Percentiles rank a stretch among this genome's conserved stretches.
Evolutionary conservation across 1,140 invertebrate genomes (phyloP).

Genomic region (Cydia pomonella): DNA sequence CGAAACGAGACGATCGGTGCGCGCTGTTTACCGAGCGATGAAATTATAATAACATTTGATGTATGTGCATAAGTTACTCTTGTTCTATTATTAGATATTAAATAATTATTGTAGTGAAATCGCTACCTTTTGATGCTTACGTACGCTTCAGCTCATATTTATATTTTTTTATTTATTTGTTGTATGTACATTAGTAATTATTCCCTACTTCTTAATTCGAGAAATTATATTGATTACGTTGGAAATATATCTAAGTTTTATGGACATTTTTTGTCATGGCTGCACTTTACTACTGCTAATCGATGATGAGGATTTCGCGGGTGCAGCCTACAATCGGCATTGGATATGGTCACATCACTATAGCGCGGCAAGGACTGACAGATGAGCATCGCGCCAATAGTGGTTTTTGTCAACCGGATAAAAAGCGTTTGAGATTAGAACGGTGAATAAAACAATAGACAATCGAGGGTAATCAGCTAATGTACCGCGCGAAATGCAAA

Average conservation of each 20-base stretch:
- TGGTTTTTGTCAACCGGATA: no score
- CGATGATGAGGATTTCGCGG: no score
- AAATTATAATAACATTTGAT: conserved; percentile 10
- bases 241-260: no score
- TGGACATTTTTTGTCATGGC: no score
- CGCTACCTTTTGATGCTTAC: neutral
- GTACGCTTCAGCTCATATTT: neutral
- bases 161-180: neutral
- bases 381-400: no score
- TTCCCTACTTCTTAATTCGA: no score
- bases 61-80: neutral
- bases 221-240: no score
- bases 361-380: no score
- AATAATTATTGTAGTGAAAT: neutral
- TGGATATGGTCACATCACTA: no score
- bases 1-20: conserved; percentile 12
- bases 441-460: conserved; percentile 15
- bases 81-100: conserved; percentile 1
- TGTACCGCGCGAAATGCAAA: neutral
- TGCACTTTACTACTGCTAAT: no score
- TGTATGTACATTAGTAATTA: no score
- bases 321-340: no score
- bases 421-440: neutral
- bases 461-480: conserved; percentile 16
- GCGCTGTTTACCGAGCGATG: neutral